phyloP scores from a whole-genome alignment of 1,140 invertebrate genomes.

The Macrobrachium nipponense region DNA sequence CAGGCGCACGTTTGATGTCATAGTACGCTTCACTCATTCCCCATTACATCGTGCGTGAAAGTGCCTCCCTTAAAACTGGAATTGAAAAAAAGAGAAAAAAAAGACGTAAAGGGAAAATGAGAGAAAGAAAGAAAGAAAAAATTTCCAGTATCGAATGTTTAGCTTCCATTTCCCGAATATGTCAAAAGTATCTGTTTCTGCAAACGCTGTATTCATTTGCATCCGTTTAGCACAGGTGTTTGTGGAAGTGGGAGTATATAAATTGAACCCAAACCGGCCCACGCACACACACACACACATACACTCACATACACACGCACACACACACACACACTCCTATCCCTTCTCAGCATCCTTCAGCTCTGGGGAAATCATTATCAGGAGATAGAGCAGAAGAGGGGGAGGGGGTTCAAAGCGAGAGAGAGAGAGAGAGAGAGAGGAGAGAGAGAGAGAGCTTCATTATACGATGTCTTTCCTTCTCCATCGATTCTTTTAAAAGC shows the following conservation, averaged over 20 bases:
- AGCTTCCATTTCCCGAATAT: slow-evolving; percentile 13
- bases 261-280: neutral
- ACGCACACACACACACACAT: slow-evolving; percentile 1
- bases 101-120: neutral
- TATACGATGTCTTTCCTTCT: neutral
- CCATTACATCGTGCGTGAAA: no score
- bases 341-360: neutral
- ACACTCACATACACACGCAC: neutral
- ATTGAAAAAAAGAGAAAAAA: neutral
- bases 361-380: neutral
- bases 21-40: no score
- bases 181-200: slow-evolving; percentile 25
- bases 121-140: neutral
- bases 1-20: no score
- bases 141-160: neutral
- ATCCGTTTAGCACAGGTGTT: slow-evolving; percentile 25
- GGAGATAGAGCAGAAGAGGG: slow-evolving; percentile 2
- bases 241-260: slow-evolving; percentile 24
- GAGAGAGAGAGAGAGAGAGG: slow-evolving; percentile 39
- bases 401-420: slow-evolving; percentile 6
- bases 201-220: slow-evolving; percentile 13
- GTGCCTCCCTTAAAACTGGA: neutral
- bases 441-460: slow-evolving; percentile 46
- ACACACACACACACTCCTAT: neutral
- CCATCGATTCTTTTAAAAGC: no score